Base-by-base conservation (phyloP, 2,888 invertebrate genomes). In the Rhamnusium bicolor region DNA sequence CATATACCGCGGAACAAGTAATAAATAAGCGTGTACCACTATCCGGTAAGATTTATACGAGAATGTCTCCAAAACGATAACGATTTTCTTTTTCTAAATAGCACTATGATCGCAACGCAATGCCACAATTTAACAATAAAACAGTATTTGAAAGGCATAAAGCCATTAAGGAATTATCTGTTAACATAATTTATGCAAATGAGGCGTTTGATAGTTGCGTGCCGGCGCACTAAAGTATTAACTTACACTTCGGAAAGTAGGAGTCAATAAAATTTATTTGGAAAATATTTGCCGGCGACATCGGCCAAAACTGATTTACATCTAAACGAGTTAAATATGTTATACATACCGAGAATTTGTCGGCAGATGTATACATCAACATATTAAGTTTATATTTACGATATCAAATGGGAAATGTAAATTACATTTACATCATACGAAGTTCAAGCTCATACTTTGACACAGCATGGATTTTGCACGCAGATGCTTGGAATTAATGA, bases 121-220 rank as follows among this genome's bases (percentile, higher is more conserved):
- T 21, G 53, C 16, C 47, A 53, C 63, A 70, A 70, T 63, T 40
- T 21, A 21, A n/a, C 14, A 62, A 70, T 63, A 63, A 70, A 70
- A 32, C 51, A 49, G 24, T 6, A 65, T 63, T 24, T 54, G 66
- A 66, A 66, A 46, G 72, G 71, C 58, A 78, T 77, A 79, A 77
- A 80, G 78, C 76, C 78, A 80, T 78, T 80, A 81, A 70, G 71
- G 75, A 62, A 77, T 79, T 78, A 81, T 79, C 79, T 78, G 66
- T 63, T 56, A 27, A 74, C 74, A 66, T 80, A 74, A 78, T 79
- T 81, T 79, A 81, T 81, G 79, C 71, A 79, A 81, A 81, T 80
- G 77, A 79, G 76, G 73, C 69, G 69, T 58, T 70, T 63, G 58
- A 63, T 58, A 65, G 27, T 77, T 73, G 77, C 77, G 75, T 77